Evolutionary conservation across 2,888 invertebrate species (phyloP), one percentile per base, ranked within the genome.

Genomic region (Thera britannica): DNA sequence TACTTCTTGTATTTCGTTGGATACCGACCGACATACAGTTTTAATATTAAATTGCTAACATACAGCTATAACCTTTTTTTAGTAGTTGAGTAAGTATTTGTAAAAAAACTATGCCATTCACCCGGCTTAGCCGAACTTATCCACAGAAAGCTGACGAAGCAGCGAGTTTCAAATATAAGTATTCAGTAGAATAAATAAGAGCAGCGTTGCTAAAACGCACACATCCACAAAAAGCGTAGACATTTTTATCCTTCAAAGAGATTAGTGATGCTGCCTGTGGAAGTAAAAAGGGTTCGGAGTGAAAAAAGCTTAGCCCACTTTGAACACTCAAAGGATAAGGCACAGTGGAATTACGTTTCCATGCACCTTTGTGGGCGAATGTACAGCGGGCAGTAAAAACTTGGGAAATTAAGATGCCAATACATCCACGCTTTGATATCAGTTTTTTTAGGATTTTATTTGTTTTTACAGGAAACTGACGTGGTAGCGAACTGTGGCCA

Each of bases 401-500:
- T 41, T 3, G 23, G 3, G 23, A 35, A 38, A 60, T 60, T 52
- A 60, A 60, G 23, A 52, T 23, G 41, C 41, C 52, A 60, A 60
- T 52, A 9, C 36, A 41, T 34, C 52, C 41, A 41, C 52, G 48
- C 3, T 38, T 59, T 8, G 34, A 9, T 11, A 8, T 38, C 41
- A 59, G 9, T 52, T 60, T 60, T 51, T 60, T 9, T 38, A 8
- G 44, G 12, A 57, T 57, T 57, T 57, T 55, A 52, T 55, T 55
- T 7, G 59, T 12, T 48, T n/a, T 36, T 34, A 7, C 36, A 59
- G 58, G 49, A 59, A 56, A 12, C 8, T 11, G 23, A 46, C 46
- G 9, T 46, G 8, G 2, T 46, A 2, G 6, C 9, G 44, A 46
- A 9, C 44, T 46, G 8, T 44, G 9, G 41, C 41, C 5, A 41